Evolutionary conservation across 2,888 invertebrate species (phyloP).

Genomic region (Drosophila setosimentum): DNA sequence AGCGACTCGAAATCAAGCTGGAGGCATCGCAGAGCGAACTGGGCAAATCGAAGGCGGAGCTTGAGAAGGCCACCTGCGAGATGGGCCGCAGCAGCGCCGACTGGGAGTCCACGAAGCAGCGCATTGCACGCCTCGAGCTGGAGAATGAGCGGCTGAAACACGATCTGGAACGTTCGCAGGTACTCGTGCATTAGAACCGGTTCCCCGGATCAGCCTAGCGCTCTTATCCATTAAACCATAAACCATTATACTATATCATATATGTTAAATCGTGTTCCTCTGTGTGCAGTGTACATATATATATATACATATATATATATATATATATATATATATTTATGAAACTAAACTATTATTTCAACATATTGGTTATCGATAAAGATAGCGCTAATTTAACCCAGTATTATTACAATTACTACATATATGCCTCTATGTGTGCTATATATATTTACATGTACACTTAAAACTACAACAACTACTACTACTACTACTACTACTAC

Average conservation of each 20-base stretch:
- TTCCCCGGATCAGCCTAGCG: slow-evolving; percentile 41
- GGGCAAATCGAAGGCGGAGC: slow-evolving; percentile 96
- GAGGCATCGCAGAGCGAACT: slow-evolving; percentile 97
- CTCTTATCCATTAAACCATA: slow-evolving; percentile 31
- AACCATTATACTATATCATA: slow-evolving; percentile 37
- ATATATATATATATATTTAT: slow-evolving; percentile 10
- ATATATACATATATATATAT: slow-evolving; percentile 10
- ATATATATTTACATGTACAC: slow-evolving; percentile 79
- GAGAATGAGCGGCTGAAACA: slow-evolving; percentile 95
- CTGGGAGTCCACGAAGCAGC: slow-evolving; percentile 87
- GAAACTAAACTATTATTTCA: slow-evolving; percentile 32
- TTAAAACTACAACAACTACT: slow-evolving; percentile 45
- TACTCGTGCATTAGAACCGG: slow-evolving; percentile 85
- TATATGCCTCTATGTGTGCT: slow-evolving; percentile 73
- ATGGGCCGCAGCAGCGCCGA: slow-evolving; percentile 95
- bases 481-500: slow-evolving; percentile 51
- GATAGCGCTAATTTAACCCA: slow-evolving; percentile 37
- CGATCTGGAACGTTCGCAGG: slow-evolving; percentile 93
- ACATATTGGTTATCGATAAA: slow-evolving; percentile 40
- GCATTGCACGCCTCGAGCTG: slow-evolving; percentile 93
- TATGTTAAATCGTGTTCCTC: slow-evolving; percentile 45
- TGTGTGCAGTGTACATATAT: slow-evolving; percentile 63
- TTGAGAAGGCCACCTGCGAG: slow-evolving; percentile 96
- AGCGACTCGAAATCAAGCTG: slow-evolving; percentile 94
- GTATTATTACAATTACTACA: slow-evolving; percentile 37